Percentiles rank a stretch among this genome's conserved stretches.
phyloP scores from a whole-genome alignment of 2,888 invertebrate species.

The Prenolepis imparis region DNA sequence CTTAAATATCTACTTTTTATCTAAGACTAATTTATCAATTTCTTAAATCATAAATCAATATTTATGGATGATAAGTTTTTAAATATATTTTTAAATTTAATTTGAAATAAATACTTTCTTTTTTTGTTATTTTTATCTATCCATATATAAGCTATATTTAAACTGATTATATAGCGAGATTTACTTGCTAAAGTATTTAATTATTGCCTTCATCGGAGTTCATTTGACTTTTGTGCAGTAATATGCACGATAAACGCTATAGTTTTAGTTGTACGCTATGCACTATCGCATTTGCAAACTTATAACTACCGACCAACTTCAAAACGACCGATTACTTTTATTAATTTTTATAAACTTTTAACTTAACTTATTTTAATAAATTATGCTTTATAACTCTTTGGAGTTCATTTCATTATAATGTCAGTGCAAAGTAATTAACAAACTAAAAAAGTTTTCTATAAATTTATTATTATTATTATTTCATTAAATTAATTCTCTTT shows the following conservation, averaged over 20 bases:
- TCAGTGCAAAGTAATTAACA: background rate
- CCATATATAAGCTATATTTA: background rate
- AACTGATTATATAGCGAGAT: background rate
- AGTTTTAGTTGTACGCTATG: slow-evolving; percentile 22
- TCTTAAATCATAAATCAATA: background rate
- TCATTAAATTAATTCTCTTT: background rate
- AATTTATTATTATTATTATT: background rate
- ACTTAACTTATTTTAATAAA: background rate
- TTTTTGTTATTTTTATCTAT: background rate
- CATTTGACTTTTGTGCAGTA: slow-evolving; percentile 22
- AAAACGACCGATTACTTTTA: background rate
- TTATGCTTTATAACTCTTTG: background rate
- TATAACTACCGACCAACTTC: background rate
- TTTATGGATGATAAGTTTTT: background rate
- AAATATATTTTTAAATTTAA: slow-evolving; percentile 7
- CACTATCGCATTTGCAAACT: slow-evolving; percentile 19
- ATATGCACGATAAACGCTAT: slow-evolving; percentile 11
- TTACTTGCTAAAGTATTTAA: slow-evolving; percentile 12
- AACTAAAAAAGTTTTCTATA: background rate
- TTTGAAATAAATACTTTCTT: background rate
- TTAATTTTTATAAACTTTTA: background rate
- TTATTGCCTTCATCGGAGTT: background rate
- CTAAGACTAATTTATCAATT: background rate
- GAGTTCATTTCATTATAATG: background rate
- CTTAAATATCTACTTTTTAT: background rate